Conservation (phyloP, 2,888 invertebrate genomes). For the Melanargia galathea region DNA sequence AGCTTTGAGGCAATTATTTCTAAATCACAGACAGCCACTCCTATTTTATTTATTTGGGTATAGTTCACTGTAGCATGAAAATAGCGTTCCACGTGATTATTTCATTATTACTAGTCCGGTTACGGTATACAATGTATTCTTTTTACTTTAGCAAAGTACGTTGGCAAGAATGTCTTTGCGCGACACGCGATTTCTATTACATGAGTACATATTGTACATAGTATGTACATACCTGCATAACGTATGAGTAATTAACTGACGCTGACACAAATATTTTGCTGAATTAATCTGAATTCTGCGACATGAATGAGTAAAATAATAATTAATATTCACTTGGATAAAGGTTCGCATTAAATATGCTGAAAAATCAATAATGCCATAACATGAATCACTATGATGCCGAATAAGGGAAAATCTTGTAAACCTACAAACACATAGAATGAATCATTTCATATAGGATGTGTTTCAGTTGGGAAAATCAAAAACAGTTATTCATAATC, state of each 20-base stretch:
- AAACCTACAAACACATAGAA: neutral
- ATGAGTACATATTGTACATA: slow-evolving; percentile 7
- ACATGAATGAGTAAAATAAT: slow-evolving; percentile 8
- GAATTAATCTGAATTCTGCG: slow-evolving; percentile 5
- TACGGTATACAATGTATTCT: slow-evolving; percentile 2
- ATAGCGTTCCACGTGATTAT: slow-evolving; percentile 4
- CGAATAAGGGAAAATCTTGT: neutral
- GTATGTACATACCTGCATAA: slow-evolving; percentile 7
- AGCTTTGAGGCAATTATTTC: no score
- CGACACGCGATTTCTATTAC: slow-evolving; percentile 16
- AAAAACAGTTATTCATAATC: no score
- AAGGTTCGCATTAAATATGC: neutral
- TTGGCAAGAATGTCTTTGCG: neutral
- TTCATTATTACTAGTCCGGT: neutral
- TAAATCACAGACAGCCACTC: no score
- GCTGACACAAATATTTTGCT: slow-evolving; percentile 12
- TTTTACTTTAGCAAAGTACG: neutral
- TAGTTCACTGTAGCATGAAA: neutral
- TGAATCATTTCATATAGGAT: no score
- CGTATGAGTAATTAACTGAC: slow-evolving; percentile 11
- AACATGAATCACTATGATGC: slow-evolving; percentile 4
- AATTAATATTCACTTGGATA: neutral
- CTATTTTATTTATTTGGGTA: no score
- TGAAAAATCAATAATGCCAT: slow-evolving; percentile 4
- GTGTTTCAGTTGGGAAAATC: no score